phyloP scores from a whole-genome alignment of 1,140 invertebrate species.

The Brachystomella parvula region DNA sequence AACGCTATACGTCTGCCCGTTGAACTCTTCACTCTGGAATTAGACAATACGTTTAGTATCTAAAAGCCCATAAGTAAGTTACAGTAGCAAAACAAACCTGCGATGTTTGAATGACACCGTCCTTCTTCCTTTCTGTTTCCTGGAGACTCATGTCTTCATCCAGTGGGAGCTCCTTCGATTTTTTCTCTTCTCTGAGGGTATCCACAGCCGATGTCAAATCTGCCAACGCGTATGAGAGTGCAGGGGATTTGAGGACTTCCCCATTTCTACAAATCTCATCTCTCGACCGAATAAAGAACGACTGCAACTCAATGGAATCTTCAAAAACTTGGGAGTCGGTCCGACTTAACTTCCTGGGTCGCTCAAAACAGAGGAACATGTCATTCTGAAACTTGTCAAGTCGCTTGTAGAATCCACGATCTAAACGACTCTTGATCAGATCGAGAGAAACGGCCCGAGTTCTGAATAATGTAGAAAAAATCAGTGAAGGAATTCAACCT shows the following conservation, averaged over 20 bases:
- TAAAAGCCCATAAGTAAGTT: not conserved
- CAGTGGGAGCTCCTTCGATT: slow-evolving; percentile 58
- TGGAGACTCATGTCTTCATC: slow-evolving; percentile 65
- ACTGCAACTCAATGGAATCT: slow-evolving; percentile 87
- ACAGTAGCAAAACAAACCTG: slow-evolving; percentile 22
- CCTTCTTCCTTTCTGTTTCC: slow-evolving; percentile 42
- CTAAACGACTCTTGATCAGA: slow-evolving; percentile 72
- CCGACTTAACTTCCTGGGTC: slow-evolving; percentile 73
- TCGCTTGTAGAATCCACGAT: slow-evolving; percentile 80
- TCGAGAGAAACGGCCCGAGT: slow-evolving; percentile 71
- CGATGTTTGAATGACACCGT: slow-evolving; percentile 32
- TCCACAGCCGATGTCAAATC: slow-evolving; percentile 66
- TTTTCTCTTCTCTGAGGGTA: slow-evolving; percentile 64
- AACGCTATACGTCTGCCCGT: slow-evolving; percentile 64
- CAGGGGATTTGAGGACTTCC: slow-evolving; percentile 74
- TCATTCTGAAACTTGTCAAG: slow-evolving; percentile 95
- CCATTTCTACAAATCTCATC: slow-evolving; percentile 65
- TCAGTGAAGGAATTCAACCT: not conserved
- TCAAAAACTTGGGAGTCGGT: slow-evolving; percentile 92
- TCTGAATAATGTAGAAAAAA: slow-evolving; percentile 44
- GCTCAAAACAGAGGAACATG: slow-evolving; percentile 85
- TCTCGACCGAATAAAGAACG: slow-evolving; percentile 69
- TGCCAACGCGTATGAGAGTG: slow-evolving; percentile 66
- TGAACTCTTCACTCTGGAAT: slow-evolving; percentile 47
- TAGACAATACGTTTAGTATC: not conserved